A percentile compares a stretch with the other conserved stretches of the same genome.
Evolutionary conservation across 2,797 vertebrate genomes (phyloP).

Genomic region (Rhynchonycteris naso): DNA sequence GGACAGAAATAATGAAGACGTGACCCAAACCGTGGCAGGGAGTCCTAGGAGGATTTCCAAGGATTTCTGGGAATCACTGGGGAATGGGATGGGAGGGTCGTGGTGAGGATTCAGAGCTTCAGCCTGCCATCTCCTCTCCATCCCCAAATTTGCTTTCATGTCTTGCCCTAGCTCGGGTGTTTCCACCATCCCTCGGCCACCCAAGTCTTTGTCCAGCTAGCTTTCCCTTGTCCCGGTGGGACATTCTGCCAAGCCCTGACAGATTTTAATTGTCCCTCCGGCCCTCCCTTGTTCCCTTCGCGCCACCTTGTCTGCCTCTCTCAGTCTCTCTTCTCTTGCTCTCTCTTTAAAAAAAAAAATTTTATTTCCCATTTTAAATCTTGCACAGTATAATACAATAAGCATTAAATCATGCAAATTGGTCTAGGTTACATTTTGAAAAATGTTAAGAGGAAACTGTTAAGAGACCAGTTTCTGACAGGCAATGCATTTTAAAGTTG

Average conservation of each 20-base stretch:
- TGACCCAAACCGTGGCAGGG: background rate
- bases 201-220: constrained; percentile 59
- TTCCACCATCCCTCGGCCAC: background rate
- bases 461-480: constrained; percentile 90
- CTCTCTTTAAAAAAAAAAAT: constrained; percentile 59
- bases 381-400: constrained; percentile 91
- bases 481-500: constrained; percentile 92
- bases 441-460: constrained; percentile 92
- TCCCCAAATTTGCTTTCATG: background rate
- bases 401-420: constrained; percentile 94
- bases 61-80: background rate
- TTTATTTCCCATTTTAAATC: constrained; percentile 92
- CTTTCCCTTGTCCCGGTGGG: constrained; percentile 18
- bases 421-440: constrained; percentile 92
- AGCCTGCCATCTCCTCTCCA: background rate
- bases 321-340: constrained; percentile 43
- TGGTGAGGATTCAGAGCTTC: background rate
- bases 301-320: constrained; percentile 76
- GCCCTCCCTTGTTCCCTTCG: constrained; percentile 76
- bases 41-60: background rate
- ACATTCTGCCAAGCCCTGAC: background rate
- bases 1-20: background rate
- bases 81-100: background rate
- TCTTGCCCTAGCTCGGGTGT: background rate
- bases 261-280: constrained; percentile 73